These are phyloP conservation scores for Ibycter americanus DNA, from an alignment of 2,797 vertebrate species.

Conservation along the genomic window DNA sequence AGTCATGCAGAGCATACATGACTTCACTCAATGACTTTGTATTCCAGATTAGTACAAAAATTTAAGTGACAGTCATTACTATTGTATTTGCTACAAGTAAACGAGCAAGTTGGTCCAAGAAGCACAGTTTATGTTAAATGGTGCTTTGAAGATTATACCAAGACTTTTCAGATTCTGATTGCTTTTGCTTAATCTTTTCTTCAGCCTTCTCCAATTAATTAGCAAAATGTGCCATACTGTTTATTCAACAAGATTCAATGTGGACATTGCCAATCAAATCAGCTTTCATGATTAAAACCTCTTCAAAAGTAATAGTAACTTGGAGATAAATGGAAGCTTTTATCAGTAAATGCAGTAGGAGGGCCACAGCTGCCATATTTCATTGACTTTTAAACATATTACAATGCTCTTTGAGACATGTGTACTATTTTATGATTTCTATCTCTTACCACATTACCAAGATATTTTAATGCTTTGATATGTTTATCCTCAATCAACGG, in stretches of 20 bases:
- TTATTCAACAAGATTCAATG: slow-evolving; percentile 28
- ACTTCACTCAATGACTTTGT: not conserved
- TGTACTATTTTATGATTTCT: not conserved
- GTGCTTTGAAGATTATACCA: slow-evolving; percentile 12
- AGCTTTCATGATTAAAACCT: slow-evolving; percentile 10
- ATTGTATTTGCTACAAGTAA: slow-evolving; percentile 10
- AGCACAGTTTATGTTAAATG: slow-evolving; percentile 24
- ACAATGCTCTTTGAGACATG: not conserved
- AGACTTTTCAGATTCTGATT: slow-evolving; percentile 23
- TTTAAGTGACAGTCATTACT: not conserved
- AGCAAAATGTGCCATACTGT: not conserved
- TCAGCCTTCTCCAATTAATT: slow-evolving; percentile 29
- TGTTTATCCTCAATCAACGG: not conserved
- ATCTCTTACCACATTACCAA: not conserved
- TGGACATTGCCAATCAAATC: slow-evolving; percentile 11
- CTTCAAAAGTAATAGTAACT: not conserved
- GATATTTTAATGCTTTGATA: not conserved
- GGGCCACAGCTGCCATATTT: not conserved
- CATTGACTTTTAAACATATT: not conserved
- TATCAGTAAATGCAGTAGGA: not conserved
- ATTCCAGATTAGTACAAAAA: not conserved
- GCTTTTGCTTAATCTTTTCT: slow-evolving; percentile 40
- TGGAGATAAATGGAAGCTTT: not conserved
- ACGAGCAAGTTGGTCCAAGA: not conserved
- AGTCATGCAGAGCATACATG: not conserved